phyloP scores from a whole-genome alignment of 2,888 invertebrate genomes.

The Digitonthophagus gazella region DNA sequence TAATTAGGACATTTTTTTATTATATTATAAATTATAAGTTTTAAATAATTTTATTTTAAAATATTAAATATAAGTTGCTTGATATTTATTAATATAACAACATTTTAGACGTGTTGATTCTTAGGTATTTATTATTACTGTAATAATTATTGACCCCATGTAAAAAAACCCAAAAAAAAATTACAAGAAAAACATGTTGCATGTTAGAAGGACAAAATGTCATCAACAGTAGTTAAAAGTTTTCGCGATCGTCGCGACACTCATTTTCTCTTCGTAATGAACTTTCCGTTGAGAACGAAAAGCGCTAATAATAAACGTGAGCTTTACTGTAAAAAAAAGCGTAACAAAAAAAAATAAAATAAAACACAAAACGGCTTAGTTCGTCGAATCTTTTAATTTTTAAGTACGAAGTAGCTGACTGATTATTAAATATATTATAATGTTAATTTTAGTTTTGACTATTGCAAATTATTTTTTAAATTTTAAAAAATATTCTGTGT shows the following conservation, averaged over 20 bases:
- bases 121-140: constrained; percentile 12
- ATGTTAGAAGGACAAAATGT: neutral
- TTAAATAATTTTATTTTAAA: constrained; percentile 21
- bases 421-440: constrained; percentile 40
- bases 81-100: constrained; percentile 28
- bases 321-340: neutral
- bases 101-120: constrained; percentile 1
- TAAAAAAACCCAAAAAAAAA: neutral
- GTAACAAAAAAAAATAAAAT: neutral
- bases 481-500: neutral
- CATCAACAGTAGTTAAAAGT: neutral
- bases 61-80: constrained; percentile 25
- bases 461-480: constrained; percentile 27
- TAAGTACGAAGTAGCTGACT: constrained; percentile 42
- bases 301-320: constrained; percentile 3
- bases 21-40: constrained; percentile 23
- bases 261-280: neutral
- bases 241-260: neutral
- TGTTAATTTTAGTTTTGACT: constrained; percentile 42
- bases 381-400: constrained; percentile 10
- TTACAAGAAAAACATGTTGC: neutral
- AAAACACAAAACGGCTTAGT: constrained; percentile 2
- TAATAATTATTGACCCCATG: constrained; percentile 10
- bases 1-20: constrained; percentile 11
- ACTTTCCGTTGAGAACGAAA: neutral